These are phyloP conservation scores for Tachyglossus aculeatus DNA, from an alignment of 2,797 vertebrate genomes.

Conservation along the genomic window DNA sequence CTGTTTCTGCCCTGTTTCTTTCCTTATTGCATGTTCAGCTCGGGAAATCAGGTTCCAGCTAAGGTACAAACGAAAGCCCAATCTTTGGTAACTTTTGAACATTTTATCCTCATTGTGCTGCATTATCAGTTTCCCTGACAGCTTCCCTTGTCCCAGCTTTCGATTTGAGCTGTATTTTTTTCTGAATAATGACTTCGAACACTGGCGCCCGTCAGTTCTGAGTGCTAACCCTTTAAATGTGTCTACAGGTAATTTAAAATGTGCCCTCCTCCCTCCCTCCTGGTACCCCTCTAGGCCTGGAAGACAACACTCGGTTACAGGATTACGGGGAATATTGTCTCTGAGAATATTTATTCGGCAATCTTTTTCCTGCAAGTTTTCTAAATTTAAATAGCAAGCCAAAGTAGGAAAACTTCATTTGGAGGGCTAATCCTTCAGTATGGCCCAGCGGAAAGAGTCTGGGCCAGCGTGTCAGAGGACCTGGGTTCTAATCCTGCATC, in stretches of 20 bases:
- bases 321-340: background rate
- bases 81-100: background rate
- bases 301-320: background rate
- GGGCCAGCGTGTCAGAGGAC: too few relatives aligned
- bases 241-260: background rate
- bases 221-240: slow-evolving; percentile 6
- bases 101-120: background rate
- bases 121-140: background rate
- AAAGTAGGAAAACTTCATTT: too few relatives aligned
- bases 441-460: too few relatives aligned
- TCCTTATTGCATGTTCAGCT: background rate
- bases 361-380: background rate
- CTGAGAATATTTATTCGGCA: background rate
- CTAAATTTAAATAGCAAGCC: too few relatives aligned
- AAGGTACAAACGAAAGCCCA: background rate
- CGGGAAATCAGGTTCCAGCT: background rate
- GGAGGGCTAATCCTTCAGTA: too few relatives aligned
- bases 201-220: background rate
- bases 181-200: slow-evolving; percentile 1
- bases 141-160: background rate
- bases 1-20: background rate
- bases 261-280: background rate
- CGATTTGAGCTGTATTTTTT: background rate
- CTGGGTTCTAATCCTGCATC: too few relatives aligned
- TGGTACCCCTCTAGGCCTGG: background rate